Evolutionary conservation across 2,888 invertebrate species (phyloP).

Genomic region (Lasioglossum figueresi): DNA sequence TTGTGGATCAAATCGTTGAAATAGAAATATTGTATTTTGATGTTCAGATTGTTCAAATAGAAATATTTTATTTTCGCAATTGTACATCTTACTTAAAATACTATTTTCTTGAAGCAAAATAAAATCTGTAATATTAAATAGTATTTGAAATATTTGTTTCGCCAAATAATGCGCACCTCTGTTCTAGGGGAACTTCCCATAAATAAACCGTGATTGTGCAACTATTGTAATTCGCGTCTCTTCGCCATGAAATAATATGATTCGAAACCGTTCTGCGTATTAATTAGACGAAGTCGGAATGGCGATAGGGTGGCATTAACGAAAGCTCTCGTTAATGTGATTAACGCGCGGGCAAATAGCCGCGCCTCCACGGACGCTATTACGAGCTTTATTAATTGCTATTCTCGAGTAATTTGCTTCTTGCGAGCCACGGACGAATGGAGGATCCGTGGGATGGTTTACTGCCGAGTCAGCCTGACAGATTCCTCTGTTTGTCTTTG

Average conservation of each 20-base stretch:
- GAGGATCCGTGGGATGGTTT: slow-evolving; percentile 48
- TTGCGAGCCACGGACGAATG: slow-evolving; percentile 55
- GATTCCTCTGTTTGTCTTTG: slow-evolving; percentile 52
- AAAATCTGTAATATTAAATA: no score
- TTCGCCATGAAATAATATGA: neutral
- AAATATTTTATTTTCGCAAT: no score
- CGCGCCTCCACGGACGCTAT: slow-evolving; percentile 75
- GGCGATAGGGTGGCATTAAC: slow-evolving; percentile 71
- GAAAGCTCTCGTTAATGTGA: slow-evolving; percentile 82
- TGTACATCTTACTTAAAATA: no score
- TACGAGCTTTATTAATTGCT: slow-evolving; percentile 83
- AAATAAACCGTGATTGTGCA: neutral
- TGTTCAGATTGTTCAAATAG: no score
- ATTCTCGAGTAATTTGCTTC: slow-evolving; percentile 81
- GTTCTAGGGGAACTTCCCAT: no score
- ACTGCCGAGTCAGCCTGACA: slow-evolving; percentile 54
- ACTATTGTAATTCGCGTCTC: neutral
- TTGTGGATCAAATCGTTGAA: no score
- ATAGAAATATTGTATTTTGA: no score
- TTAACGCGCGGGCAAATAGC: slow-evolving; percentile 77
- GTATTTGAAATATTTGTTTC: no score
- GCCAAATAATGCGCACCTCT: no score
- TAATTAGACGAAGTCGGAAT: neutral
- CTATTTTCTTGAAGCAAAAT: no score
- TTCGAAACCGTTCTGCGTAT: neutral